phyloP scores from a whole-genome alignment of 2,797 vertebrate species.

The Cephalopachus bancanus region DNA sequence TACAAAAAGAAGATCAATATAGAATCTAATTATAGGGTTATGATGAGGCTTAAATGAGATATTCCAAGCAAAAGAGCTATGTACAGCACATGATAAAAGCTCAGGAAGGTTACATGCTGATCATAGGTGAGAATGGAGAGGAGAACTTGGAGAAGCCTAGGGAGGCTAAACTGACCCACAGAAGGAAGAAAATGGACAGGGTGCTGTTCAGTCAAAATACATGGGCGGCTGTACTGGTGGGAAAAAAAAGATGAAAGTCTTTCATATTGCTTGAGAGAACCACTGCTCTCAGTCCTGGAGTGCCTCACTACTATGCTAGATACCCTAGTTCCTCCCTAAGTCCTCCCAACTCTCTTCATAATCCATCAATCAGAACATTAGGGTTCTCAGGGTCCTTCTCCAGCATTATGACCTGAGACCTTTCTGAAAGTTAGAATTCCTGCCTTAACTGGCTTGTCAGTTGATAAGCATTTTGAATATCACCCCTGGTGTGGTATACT shows the following conservation, averaged over 20 bases:
- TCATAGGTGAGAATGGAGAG: background rate
- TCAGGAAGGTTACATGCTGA: background rate
- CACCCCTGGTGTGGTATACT: background rate
- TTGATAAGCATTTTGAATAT: slow-evolving; percentile 24
- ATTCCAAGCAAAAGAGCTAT: background rate
- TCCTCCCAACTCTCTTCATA: background rate
- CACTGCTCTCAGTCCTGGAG: background rate
- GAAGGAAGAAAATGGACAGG: background rate
- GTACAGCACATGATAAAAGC: background rate
- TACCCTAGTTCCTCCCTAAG: background rate
- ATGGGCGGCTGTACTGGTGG: no score
- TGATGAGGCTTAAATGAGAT: background rate
- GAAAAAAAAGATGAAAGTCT: background rate
- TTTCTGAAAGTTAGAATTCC: background rate
- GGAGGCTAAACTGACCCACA: background rate
- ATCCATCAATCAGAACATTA: background rate
- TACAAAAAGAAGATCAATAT: background rate
- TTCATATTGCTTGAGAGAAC: background rate
- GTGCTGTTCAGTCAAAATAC: background rate
- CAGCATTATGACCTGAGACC: background rate
- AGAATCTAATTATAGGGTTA: background rate
- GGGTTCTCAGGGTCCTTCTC: background rate
- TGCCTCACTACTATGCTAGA: background rate
- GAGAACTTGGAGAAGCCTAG: background rate
- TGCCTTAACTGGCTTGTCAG: background rate